Evolutionary conservation across 1,140 invertebrate genomes (phyloP), one percentile per base, ranked within the genome.

Genomic region (Ceratina australensis): DNA sequence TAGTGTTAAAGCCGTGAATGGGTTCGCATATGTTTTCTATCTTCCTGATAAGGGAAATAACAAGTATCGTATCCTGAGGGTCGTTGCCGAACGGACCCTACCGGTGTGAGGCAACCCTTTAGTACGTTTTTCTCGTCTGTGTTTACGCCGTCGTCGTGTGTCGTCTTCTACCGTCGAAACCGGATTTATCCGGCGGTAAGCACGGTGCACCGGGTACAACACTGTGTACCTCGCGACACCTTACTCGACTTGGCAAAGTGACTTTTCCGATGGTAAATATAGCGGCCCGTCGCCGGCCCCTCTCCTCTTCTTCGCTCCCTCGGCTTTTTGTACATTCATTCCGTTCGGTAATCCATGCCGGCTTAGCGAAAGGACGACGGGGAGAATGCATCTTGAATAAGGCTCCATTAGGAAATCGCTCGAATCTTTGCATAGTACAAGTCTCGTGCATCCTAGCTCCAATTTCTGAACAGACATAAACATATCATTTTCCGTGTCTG

Each of bases 221-320:
- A 71, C 83, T 42, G 8, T 42, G 33, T 42, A 42, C 33, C 33
- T 56, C 83, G 73, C 85, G 88, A 88, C 88, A 88, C 85, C 84
- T 88, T 88, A 88, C 88, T 89, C 87, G 87, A 88, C 83, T 89
- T 89, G 87, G 87, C 85, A 88, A 86, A 86, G 77, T 67, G 82
- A 85, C 83, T 87, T 84, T 83, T 84, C 80, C 79, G 80, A 83
- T 75, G 84, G 75, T 88, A 89, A 89, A 89, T 89, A 89, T 87
- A 87, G 82, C 83, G 75, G 47, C 80, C 78, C 33, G 33, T 42
- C 33, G 33, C 33, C 33, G 33, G 3, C 10, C 33, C 33, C 33
- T 42, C 33, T 42, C 33, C 33, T 42, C 33, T 42, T 42, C 33
- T 42, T 42, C 33, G 33, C 33, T 10, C 33, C 33, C 33, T 42